Base-by-base conservation (phyloP, 1,140 invertebrate genomes). In the Mercenaria mercenaria region DNA sequence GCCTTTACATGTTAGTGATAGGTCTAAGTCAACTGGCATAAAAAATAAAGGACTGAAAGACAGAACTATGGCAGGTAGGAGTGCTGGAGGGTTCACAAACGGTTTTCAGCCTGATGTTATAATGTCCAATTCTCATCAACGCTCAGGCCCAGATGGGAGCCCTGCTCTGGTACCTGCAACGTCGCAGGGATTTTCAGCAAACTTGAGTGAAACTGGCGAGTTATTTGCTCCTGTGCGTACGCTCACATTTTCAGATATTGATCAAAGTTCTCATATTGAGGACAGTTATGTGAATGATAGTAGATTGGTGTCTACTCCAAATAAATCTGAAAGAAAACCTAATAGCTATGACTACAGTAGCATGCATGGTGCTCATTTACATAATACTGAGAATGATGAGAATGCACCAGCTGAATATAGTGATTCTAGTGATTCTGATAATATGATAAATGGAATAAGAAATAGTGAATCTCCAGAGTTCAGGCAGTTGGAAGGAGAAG, bases 211-310 rank as follows among this genome's bases (percentile, higher is more conserved):
- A 50, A 80, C 86, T 77, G 86, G 76, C 3, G 76, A 88, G 37
- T 52, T 88, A 15, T 88, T 88, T 88, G 76, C 74, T 8, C 86
- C 86, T 32, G 86, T 88, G 32, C 32, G 76, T 41, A 88, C 86
- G 32, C 56, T 88, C 11, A 88, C 86, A 39, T 88, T 88, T 80
- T 88, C 86, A 41, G 86, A 88, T 52, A 77, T 88, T 67, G 86
- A 88, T 52, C 86, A 88, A 69, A 88, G 72, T 69, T 88, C 86
- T 10, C 86, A 88, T 15, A 80, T 88, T 41, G 86, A 88, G 26
- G 86, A 88, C 26, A 88, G 86, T 37, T 80, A 61, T 64, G 20
- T 88, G 23, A 80, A 88, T 50, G 37, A 39, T 43, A 88, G 86
- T 64, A 56, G 86, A 80, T 52, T 88, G 26, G 86, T 88, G 1